Evolutionary conservation across 2,113 vertebrate genomes (phyloP).

Genomic region (Oreamnos americanus): DNA sequence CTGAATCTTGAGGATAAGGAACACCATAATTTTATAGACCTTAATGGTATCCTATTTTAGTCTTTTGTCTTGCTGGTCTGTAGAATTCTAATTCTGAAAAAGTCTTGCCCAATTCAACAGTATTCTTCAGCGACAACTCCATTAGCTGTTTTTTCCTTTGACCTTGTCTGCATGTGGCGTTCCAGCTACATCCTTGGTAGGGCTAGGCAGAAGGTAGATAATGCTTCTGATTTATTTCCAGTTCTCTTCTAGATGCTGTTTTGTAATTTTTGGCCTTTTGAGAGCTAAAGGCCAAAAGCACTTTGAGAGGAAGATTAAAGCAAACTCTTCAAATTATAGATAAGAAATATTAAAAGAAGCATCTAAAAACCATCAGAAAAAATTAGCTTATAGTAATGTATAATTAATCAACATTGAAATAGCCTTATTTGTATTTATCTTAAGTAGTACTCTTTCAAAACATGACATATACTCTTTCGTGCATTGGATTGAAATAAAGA

Average conservation of each 20-base stretch:
- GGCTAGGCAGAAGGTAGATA: neutral
- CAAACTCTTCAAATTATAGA: neutral
- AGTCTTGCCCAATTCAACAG: neutral
- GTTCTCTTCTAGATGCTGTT: neutral
- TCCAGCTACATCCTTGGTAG: neutral
- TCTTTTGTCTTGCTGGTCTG: neutral
- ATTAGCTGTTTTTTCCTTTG: neutral
- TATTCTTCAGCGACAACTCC: conserved; percentile 6
- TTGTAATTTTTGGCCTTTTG: neutral
- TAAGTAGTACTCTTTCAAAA: neutral
- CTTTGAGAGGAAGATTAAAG: neutral
- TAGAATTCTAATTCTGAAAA: neutral
- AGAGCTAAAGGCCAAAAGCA: neutral
- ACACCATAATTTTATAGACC: neutral
- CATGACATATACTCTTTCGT: neutral
- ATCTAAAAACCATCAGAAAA: neutral
- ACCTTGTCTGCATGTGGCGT: neutral
- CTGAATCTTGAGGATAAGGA: neutral
- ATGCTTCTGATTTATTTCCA: conserved; percentile 27
- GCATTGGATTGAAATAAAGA: neutral
- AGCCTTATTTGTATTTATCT: neutral
- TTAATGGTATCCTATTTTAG: neutral
- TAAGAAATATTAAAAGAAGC: neutral
- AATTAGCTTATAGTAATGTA: neutral
- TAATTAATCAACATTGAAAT: neutral